Evolutionary conservation across 1,140 invertebrate species (phyloP), one percentile per base, ranked within the genome.

Genomic region (Neelides sp.): DNA sequence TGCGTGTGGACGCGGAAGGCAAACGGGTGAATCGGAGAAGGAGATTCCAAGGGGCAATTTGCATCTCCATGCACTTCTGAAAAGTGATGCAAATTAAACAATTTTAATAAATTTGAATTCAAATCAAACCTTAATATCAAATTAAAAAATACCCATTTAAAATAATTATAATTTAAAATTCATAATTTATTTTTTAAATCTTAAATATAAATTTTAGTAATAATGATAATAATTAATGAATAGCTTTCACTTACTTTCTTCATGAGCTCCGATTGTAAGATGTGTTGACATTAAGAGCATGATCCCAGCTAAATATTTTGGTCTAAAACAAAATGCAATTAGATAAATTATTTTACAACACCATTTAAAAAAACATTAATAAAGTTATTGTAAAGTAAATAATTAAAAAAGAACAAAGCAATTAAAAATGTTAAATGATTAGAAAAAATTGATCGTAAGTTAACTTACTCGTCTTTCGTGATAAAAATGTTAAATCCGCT

Each of bases 1-100:
- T 78, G 76, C 4, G 77, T 73, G 64, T 78, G 77, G 36, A 74
- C 72, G 44, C 76, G 65, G 62, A 65, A 79, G 4, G 73, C 76
- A 64, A 78, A 79, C 10, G 73, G 67, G 62, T 73, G 67, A 37
- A 76, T 63, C 7, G 63, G 55, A 27, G 50, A 41, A 10, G 36
- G 26, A 2, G 50, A 32, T 15, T 46, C n/a, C n/a, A 56, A 30
- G 19, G 4, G 15, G 39, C 65, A 70, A 55, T 69, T 69, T 32
- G 64, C 59, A 55, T 70, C 68, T 4, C 62, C 59, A 57, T 68
- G 63, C 46, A 59, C 62, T 52, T 64, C 66, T 69, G 57, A 4
- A 64, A 40, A 50, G 46, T 48, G 41, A 46, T 40, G 46, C 13
- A 48, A 48, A 51, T 19, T 2, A n/a, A 13, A 46, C 10, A 30